phyloP scores from a whole-genome alignment of 2,797 vertebrate genomes.

The Prunella strophiata region DNA sequence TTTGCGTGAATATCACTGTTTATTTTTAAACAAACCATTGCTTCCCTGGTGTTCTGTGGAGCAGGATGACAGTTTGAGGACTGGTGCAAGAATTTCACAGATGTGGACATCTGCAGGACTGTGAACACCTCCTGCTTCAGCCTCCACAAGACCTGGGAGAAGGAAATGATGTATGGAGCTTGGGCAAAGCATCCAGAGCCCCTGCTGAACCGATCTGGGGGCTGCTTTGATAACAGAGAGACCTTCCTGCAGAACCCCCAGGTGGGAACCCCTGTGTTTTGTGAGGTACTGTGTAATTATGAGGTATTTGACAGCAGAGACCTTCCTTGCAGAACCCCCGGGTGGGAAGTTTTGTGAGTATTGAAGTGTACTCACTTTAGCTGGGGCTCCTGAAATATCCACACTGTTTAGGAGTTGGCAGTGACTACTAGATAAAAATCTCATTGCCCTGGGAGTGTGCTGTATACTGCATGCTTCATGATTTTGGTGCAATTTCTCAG shows the following conservation, averaged over 20 bases:
- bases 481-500: neutral
- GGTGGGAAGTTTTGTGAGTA: constrained; percentile 44
- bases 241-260: constrained; percentile 97
- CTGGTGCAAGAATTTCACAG: constrained; percentile 91
- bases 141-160: constrained; percentile 86
- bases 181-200: constrained; percentile 87
- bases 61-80: constrained; percentile 93
- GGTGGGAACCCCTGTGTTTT: constrained; percentile 63
- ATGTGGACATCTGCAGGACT: constrained; percentile 86
- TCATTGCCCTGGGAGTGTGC: neutral
- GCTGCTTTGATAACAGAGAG: constrained; percentile 87
- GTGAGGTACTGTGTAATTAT: neutral
- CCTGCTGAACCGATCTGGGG: constrained; percentile 87
- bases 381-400: neutral
- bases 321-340: constrained; percentile 93
- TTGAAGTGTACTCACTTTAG: neutral
- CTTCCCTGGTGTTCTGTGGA: neutral
- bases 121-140: constrained; percentile 89
- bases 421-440: neutral
- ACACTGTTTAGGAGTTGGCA: neutral
- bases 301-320: constrained; percentile 79
- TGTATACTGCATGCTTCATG: neutral
- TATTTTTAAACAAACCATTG: neutral
- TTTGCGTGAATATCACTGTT: neutral
- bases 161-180: constrained; percentile 81